Conservation (phyloP, 2,797 vertebrate species). For the Borostomias antarcticus region DNA sequence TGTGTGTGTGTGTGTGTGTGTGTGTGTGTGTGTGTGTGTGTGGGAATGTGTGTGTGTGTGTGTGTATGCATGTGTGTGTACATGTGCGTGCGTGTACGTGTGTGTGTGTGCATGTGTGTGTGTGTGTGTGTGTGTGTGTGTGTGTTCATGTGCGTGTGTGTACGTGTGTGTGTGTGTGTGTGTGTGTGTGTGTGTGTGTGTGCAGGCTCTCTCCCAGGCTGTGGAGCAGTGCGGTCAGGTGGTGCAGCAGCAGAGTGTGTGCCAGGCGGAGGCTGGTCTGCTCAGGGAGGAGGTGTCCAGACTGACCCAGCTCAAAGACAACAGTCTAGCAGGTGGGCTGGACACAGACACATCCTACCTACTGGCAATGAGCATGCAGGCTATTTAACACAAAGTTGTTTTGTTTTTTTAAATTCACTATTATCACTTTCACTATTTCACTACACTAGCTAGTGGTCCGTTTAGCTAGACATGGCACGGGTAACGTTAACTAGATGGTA, state of each 20-base stretch:
- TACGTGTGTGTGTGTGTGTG: conserved; percentile 25
- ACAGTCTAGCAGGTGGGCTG: conserved; percentile 61
- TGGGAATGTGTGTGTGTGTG: too few relatives aligned
- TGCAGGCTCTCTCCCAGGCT: conserved; percentile 55
- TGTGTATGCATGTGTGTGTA: too few relatives aligned
- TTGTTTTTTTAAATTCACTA: too few relatives aligned
- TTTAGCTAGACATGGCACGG: too few relatives aligned
- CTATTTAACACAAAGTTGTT: too few relatives aligned
- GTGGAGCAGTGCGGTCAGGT: conserved; percentile 66
- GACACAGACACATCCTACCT: neutral
- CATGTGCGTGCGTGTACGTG: too few relatives aligned
- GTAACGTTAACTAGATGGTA: too few relatives aligned
- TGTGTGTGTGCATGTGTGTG: too few relatives aligned
- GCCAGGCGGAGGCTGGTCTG: conserved; percentile 69
- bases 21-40: too few relatives aligned
- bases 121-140: conserved; percentile 22
- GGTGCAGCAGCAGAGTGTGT: conserved; percentile 65
- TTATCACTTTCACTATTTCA: too few relatives aligned
- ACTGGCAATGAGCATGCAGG: too few relatives aligned
- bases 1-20: conserved; percentile 11
- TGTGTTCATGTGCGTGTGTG: conserved; percentile 14
- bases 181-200: conserved; percentile 30
- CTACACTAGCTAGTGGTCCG: too few relatives aligned
- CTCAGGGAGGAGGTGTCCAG: conserved; percentile 67
- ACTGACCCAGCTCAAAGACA: conserved; percentile 66